Evolutionary conservation across 2,113 vertebrate genomes (phyloP).

Genomic region (Seriola dumerili): DNA sequence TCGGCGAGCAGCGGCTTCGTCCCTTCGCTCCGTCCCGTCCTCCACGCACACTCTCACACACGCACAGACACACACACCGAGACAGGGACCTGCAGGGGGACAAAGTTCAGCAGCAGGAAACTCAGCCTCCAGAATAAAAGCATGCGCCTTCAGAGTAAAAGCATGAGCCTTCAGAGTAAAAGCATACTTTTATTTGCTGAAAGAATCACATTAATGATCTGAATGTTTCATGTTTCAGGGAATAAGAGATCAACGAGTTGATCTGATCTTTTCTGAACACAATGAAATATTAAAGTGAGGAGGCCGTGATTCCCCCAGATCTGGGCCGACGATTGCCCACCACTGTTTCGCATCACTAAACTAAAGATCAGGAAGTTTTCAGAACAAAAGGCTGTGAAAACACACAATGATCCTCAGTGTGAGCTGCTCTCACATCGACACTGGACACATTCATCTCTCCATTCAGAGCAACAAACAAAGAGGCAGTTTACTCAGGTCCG

Average conservation of each 20-base stretch:
- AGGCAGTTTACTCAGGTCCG: too few species aligned
- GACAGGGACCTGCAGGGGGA: neutral
- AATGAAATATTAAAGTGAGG: too few species aligned
- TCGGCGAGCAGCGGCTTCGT: neutral
- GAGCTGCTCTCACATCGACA: too few species aligned
- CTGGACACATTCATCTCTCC: too few species aligned
- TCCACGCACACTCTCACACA: neutral
- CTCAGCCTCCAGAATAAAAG: neutral
- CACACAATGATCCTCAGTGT: neutral
- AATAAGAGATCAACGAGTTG: too few species aligned
- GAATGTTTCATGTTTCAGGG: too few species aligned
- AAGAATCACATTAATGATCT: neutral
- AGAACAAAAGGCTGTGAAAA: neutral
- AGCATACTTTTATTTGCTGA: neutral
- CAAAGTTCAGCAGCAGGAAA: neutral
- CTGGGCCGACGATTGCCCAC: too few species aligned
- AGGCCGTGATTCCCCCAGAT: too few species aligned
- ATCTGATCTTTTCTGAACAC: too few species aligned
- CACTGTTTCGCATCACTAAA: too few species aligned
- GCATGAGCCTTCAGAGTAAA: neutral
- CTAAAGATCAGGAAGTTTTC: too few species aligned
- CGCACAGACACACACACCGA: neutral
- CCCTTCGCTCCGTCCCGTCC: neutral
- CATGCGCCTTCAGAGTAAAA: constrained; percentile 2
- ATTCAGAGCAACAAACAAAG: too few species aligned